Evolutionary conservation across 2,797 vertebrate genomes (phyloP), one percentile per base, ranked within the genome.

Genomic region (Micropoecilia bifurca): DNA sequence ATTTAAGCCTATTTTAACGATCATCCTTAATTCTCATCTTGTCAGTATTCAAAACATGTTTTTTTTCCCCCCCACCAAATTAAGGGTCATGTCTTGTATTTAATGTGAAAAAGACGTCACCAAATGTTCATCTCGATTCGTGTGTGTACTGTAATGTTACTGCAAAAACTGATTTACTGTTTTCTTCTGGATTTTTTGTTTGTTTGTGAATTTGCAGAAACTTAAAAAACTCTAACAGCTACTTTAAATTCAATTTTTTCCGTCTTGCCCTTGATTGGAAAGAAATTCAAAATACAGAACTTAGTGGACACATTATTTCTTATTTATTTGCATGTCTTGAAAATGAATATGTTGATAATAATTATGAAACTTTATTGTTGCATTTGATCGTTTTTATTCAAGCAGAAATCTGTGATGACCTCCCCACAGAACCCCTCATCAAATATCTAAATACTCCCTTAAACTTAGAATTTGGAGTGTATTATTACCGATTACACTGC

Each of bases 251-350:
- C 10, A 7, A 16, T 28, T 46, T 71, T 2, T 46, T 6, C 16
- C 1, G 3, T 71, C 5, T 71, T 30, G 46, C 2, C 68, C 14
- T 71, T 71, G 43, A 45, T 71, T 71, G 45, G 0, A 71, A 46
- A 71, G 10, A 43, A 25, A 69, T 43, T 46, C 13, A 16, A 71
- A 28, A 71, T 46, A 4, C 25, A 46, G 43, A 7, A n/a, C 68
- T 45, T 46, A 1, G 0, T 45, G 41, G 13, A 28, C 28, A 14
- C 4, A 20, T 16, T 9, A 16, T 45, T 46, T 28, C 8, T 16
- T 71, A 71, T 71, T 71, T 71, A 71, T 71, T 71, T 28, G 1
- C 41, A 45, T n/a, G 43, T 45, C 22, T 71, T 45, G 14, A 71
- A 45, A 46, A 46, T 46, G 16, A 71, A 30, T n/a, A n/a, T 61